A percentile compares a stretch with the other conserved stretches of the same genome.
Conservation (phyloP, 1,140 invertebrate species). For the Octopus sinensis region DNA sequence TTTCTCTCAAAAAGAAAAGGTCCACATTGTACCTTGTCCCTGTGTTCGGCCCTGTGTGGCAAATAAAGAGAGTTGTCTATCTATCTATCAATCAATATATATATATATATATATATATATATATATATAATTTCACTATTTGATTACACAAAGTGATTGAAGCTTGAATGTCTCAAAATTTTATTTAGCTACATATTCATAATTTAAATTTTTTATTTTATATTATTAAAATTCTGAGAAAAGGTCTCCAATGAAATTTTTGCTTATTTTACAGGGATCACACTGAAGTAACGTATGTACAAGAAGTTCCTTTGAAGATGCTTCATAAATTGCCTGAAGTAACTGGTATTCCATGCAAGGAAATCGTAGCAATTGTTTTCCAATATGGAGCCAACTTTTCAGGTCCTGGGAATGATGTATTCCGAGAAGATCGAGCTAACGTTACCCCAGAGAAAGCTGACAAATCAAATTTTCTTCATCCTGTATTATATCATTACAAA, state of each 20-base stretch:
- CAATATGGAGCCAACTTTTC: constrained; percentile 60
- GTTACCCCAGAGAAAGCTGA: constrained; percentile 56
- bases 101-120: too few species aligned
- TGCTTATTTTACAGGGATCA: constrained; percentile 37
- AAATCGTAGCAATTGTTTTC: constrained; percentile 54
- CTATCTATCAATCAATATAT: too few species aligned
- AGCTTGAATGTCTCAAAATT: too few species aligned
- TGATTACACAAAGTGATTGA: too few species aligned
- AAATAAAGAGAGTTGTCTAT: too few species aligned
- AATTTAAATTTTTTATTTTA: too few species aligned
- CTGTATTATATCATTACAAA: constrained; percentile 58
- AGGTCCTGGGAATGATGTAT: constrained; percentile 60
- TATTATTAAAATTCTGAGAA: too few species aligned
- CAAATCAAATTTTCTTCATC: constrained; percentile 60
- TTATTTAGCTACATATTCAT: too few species aligned
- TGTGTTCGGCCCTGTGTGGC: too few species aligned
- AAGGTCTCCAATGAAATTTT: not conserved
- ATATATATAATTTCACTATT: too few species aligned
- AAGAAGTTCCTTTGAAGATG: constrained; percentile 58
- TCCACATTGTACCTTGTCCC: too few species aligned
- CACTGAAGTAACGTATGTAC: constrained; percentile 42
- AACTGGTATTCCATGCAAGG: constrained; percentile 46
- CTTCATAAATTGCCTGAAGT: constrained; percentile 47
- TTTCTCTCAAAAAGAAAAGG: too few species aligned
- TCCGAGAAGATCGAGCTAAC: constrained; percentile 57